Evolutionary conservation across 2,797 vertebrate species (phyloP), one percentile per base, ranked within the genome.

Genomic region (Mormyrus hasselquistii): DNA sequence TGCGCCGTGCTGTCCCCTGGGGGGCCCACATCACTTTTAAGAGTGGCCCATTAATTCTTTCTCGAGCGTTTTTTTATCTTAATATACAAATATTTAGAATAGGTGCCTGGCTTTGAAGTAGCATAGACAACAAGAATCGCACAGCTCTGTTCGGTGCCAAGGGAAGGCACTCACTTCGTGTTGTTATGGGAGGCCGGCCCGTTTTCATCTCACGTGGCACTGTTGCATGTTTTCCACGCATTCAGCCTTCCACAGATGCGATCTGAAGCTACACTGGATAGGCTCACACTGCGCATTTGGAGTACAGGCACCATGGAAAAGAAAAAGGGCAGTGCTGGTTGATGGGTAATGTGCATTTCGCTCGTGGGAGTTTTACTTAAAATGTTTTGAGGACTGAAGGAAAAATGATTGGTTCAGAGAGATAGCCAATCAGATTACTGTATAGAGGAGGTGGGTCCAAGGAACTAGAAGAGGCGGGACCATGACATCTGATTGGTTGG

Each of bases 51-150:
- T 92, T 93, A 92, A 93, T 93, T 93, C 90, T 90, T 93, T 92
- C 88, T 91, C 87, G 88, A 92, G 90, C 90, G 16, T 79, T 79
- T 79, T 79, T 62, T 62, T 62, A 92, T 93, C 95, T 94, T 92
- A 90, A 92, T 92, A 92, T 92, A 93, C 94, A 94, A 94, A 96
- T 95, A 95, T 95, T 95, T 94, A 94, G 92, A 92, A 91, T 93
- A 93, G 92, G 93, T 91, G 92, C 89, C 88, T 91, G 92, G 92
- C 93, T 96, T 94, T 94, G 93, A 94, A 94, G 91, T 90, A 87
- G 89, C 92, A 91, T 94, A 91, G 91, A 88, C 73, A 91, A 89
- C 76, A 91, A 94, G 90, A 93, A 91, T 90, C 90, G 91, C 92
- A 94, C 89, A 90, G 91, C 73, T 79, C 38, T 79, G 34, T 88